Conservation (phyloP, 2,888 invertebrate genomes). For the Rosalia funebris region DNA sequence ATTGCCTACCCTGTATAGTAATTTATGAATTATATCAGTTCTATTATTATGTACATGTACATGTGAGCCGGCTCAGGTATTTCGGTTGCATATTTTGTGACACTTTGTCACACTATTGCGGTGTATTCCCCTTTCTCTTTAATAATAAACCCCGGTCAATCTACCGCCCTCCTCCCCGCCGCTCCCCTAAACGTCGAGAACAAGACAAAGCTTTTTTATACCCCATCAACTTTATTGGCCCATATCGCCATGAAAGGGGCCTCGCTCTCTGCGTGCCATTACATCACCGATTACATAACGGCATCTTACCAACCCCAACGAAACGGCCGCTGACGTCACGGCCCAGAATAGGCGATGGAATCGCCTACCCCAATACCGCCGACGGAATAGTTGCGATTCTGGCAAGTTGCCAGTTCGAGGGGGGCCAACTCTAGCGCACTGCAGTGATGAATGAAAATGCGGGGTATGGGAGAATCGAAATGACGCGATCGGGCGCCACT, state of each 20-base stretch:
- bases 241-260: conserved; percentile 4
- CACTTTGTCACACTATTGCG: too few relatives aligned
- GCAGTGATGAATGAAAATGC: conserved; percentile 27
- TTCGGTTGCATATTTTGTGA: too few relatives aligned
- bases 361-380: conserved; percentile 26
- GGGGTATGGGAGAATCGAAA: conserved; percentile 22
- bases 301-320: background rate
- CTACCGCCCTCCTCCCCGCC: too few relatives aligned
- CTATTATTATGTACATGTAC: too few relatives aligned
- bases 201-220: too few relatives aligned
- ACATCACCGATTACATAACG: conserved; percentile 4
- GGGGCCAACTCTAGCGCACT: conserved; percentile 27
- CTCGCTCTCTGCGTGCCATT: background rate
- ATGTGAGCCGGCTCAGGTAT: too few relatives aligned
- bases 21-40: too few relatives aligned
- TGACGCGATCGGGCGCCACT: background rate
- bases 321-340: conserved; percentile 13
- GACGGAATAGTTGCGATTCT: conserved; percentile 22
- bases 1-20: too few relatives aligned
- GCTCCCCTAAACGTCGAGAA: too few relatives aligned
- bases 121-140: too few relatives aligned
- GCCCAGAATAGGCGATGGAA: conserved; percentile 8
- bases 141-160: too few relatives aligned
- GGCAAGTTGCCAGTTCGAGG: conserved; percentile 22
- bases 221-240: background rate